Base-by-base conservation (phyloP, 1,140 invertebrate genomes). In the Trichonephila clavipes region DNA sequence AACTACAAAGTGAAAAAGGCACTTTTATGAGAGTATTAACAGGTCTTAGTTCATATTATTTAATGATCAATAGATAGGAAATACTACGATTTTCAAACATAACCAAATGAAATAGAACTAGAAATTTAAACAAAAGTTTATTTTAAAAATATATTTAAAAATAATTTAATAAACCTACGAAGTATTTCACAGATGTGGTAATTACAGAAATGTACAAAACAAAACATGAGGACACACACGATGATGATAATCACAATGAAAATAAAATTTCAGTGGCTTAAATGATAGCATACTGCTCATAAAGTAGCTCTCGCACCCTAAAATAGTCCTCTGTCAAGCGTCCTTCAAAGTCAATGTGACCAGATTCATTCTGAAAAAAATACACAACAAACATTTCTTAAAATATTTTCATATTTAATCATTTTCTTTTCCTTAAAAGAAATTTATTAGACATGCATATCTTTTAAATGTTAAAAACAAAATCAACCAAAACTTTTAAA, bases 201-300 rank as follows among this genome's bases (percentile, higher is more conserved):
- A 88, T 88, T 88, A 88, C 86, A 88, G 40, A 88, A 88, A 88
- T 88, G 6, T 88, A 88, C 86, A 88, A 88, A 64, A 85, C 24
- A 66, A 66, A 88, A 88, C 86, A 64, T 66, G 61, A 8, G 19
- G 16, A n/a, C 28, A 59, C 18, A 64, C 19, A 28, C 64, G 86
- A 28, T 85, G 3, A 66, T 88, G 59, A 88, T 64, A 64, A 88
- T 66, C 14, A 66, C 61, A 64, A 62, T 83, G 44, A 83, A n/a
- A 64, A 40, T 88, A 28, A 44, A 88, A 64, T 18, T 66, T 40
- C 28, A 64, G 24, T 34, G 28, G 64, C 34, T 88, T 24, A 88
- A n/a, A 99, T 97, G 95, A 99, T 99, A 94, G 99, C 99, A 96
- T 99, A 99, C 95, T 99, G 99, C 94, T 98, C 97, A 96, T 99